Evolutionary conservation across 2,888 invertebrate genomes (phyloP).

Genomic region (Ochropleura leucogaster): DNA sequence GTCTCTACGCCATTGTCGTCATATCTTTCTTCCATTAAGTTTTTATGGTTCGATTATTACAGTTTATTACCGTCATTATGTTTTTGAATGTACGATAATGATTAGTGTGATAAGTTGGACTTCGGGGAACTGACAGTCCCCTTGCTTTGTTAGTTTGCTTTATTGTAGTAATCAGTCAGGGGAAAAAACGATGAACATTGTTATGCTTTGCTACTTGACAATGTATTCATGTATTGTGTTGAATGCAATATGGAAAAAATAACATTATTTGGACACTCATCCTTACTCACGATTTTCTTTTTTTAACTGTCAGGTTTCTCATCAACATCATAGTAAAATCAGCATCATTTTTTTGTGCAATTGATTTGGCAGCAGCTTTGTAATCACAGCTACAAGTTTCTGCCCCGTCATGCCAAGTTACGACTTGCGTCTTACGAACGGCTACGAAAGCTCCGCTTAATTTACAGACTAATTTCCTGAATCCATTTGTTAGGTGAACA

Average conservation of each 20-base stretch:
- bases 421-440: neutral
- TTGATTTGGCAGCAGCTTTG: slow-evolving; percentile 12
- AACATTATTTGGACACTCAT: neutral
- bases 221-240: neutral
- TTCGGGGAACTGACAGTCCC: slow-evolving; percentile 40
- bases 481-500: slow-evolving; percentile 30
- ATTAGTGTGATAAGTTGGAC: slow-evolving; percentile 54
- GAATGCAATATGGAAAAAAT: slow-evolving; percentile 13
- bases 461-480: slow-evolving; percentile 32
- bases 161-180: slow-evolving; percentile 33
- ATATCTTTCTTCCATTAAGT: slow-evolving; percentile 68
- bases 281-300: neutral
- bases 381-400: slow-evolving; percentile 5
- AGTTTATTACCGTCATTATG: slow-evolving; percentile 62
- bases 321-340: neutral
- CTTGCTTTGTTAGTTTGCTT: slow-evolving; percentile 32
- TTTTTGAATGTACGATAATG: slow-evolving; percentile 56
- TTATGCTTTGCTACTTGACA: neutral
- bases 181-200: neutral
- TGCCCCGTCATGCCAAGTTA: slow-evolving; percentile 24
- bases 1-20: slow-evolving; percentile 78
- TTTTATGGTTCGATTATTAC: slow-evolving; percentile 70
- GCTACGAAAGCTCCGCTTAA: slow-evolving; percentile 31
- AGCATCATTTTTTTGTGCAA: neutral
- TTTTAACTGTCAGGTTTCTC: neutral